These are phyloP conservation scores for Scortum barcoo DNA, from an alignment of 2,113 vertebrate species.

Conservation along the genomic window DNA sequence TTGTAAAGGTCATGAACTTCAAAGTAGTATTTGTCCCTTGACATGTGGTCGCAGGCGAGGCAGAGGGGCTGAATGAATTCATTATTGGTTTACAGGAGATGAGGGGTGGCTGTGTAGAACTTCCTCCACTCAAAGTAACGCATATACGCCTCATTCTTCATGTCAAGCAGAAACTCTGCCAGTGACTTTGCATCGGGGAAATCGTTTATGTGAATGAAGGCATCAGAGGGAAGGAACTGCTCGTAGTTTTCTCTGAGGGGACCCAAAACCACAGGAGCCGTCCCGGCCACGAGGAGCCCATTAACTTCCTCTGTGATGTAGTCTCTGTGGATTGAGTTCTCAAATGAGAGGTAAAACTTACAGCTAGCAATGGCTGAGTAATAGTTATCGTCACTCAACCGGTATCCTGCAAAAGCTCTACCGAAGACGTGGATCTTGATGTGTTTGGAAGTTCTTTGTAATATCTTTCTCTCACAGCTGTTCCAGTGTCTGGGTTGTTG, in stretches of 20 bases:
- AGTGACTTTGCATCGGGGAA: slow-evolving; percentile 88
- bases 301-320: slow-evolving; percentile 92
- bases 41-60: slow-evolving; percentile 29
- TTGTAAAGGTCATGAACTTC: slow-evolving; percentile 18
- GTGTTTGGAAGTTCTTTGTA: slow-evolving; percentile 89
- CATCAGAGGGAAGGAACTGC: slow-evolving; percentile 88
- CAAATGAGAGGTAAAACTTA: slow-evolving; percentile 93
- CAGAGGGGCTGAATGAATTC: slow-evolving; percentile 64
- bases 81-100: slow-evolving; percentile 86
- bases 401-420: slow-evolving; percentile 81
- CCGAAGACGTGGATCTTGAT: slow-evolving; percentile 87
- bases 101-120: slow-evolving; percentile 86
- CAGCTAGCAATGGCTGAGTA: slow-evolving; percentile 88
- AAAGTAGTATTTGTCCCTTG: slow-evolving; percentile 1
- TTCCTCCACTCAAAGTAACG: slow-evolving; percentile 90
- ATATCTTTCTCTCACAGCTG: slow-evolving; percentile 86
- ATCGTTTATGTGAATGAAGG: slow-evolving; percentile 92
- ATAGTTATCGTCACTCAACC: slow-evolving; percentile 85
- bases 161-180: slow-evolving; percentile 88
- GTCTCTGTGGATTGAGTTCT: slow-evolving; percentile 91
- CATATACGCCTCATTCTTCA: slow-evolving; percentile 86
- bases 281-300: slow-evolving; percentile 86
- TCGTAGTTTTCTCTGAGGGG: slow-evolving; percentile 92
- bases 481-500: slow-evolving; percentile 72
- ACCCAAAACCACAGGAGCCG: slow-evolving; percentile 90